These are phyloP conservation scores for Athalia rosae DNA, from an alignment of 2,888 invertebrate species.

Conservation along the genomic window DNA sequence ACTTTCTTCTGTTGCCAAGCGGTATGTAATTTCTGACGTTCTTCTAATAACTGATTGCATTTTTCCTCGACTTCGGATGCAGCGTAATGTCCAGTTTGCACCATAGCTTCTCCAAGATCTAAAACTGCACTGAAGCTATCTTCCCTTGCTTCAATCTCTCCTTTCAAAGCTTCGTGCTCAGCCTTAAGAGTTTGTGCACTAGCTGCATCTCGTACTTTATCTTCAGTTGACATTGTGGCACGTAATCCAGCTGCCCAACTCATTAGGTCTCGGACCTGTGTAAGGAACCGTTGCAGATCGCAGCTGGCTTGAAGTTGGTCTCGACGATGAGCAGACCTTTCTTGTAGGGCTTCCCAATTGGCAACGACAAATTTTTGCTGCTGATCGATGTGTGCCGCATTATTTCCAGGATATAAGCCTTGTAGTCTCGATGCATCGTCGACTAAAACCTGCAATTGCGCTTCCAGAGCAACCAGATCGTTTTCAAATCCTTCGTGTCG, in stretches of 20 bases:
- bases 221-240: constrained; percentile 85
- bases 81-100: constrained; percentile 89
- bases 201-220: constrained; percentile 87
- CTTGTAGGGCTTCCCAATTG: constrained; percentile 91
- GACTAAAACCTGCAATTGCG: constrained; percentile 91
- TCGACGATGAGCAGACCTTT: constrained; percentile 86
- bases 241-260: constrained; percentile 91
- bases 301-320: constrained; percentile 90
- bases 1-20: constrained; percentile 94
- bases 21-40: constrained; percentile 85
- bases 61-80: constrained; percentile 86
- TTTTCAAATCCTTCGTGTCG: constrained; percentile 96
- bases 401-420: constrained; percentile 91
- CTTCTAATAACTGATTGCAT: constrained; percentile 85
- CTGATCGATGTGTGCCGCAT: constrained; percentile 91
- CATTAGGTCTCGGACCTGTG: constrained; percentile 90
- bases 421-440: constrained; percentile 94
- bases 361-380: constrained; percentile 90
- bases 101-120: constrained; percentile 87
- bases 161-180: constrained; percentile 88
- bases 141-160: constrained; percentile 93
- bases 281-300: constrained; percentile 91
- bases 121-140: constrained; percentile 85
- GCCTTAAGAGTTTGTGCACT: constrained; percentile 88
- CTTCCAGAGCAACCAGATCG: constrained; percentile 93